phyloP scores from a whole-genome alignment of 2,113 vertebrate genomes.

The Nerophis ophidion region DNA sequence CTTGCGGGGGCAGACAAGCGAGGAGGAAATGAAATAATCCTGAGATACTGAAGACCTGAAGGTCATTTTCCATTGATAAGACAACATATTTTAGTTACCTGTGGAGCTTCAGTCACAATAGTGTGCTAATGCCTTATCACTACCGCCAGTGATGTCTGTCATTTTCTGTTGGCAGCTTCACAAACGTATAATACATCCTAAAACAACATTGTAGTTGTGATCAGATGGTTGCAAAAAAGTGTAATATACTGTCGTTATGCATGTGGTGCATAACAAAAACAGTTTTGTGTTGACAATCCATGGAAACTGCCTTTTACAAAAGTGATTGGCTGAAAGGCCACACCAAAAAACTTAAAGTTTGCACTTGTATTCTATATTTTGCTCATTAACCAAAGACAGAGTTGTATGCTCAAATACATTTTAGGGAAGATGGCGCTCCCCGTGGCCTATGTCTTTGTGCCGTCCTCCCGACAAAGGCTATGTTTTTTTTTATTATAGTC shows the following conservation, averaged over 20 bases:
- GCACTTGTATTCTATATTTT: background rate
- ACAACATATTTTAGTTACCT: conserved; percentile 40
- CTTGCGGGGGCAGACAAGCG: conserved; percentile 26
- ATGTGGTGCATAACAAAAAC: background rate
- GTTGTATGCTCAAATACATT: no score
- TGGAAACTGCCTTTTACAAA: background rate
- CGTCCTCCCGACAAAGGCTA: no score
- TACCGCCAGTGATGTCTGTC: conserved; percentile 24
- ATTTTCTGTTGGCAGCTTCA: conserved; percentile 17
- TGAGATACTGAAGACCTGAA: conserved; percentile 27
- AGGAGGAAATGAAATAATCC: conserved; percentile 50
- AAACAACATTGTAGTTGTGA: background rate
- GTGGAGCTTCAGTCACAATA: conserved; percentile 28
- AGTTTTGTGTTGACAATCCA: background rate
- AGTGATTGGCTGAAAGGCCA: background rate
- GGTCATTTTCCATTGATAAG: conserved; percentile 29
- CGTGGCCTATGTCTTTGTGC: no score
- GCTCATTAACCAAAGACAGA: background rate
- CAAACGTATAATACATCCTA: conserved; percentile 8
- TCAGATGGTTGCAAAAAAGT: background rate
- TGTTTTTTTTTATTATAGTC: no score
- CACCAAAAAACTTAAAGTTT: background rate
- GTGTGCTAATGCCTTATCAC: conserved; percentile 16
- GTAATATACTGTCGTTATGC: no score
- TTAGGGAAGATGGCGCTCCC: no score